A percentile compares a stretch with the other conserved stretches of the same genome.
Conservation (phyloP, 2,113 vertebrate species). For the Glaucidium brasilianum region DNA sequence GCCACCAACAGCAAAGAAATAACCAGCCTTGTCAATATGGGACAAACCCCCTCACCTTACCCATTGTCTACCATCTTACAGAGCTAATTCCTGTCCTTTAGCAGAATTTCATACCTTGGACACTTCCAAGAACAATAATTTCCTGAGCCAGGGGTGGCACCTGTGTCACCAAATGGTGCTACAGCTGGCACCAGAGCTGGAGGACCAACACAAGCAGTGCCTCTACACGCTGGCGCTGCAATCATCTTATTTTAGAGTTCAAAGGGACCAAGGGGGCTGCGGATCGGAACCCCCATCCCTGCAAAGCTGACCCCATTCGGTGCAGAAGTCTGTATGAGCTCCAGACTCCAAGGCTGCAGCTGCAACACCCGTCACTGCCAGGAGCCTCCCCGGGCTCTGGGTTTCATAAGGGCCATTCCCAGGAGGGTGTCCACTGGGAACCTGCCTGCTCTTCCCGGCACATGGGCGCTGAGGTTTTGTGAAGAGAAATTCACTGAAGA, state of each 20-base stretch:
- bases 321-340: neutral
- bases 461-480: fast-evolving
- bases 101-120: neutral
- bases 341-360: neutral
- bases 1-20: neutral
- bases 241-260: neutral
- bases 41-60: neutral
- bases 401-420: neutral
- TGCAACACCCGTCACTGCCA: fast-evolving
- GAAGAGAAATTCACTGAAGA: neutral
- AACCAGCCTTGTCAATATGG: neutral
- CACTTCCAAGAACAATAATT: neutral
- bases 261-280: neutral
- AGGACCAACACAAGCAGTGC: neutral
- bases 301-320: neutral
- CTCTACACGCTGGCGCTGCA: neutral
- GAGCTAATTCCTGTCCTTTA: neutral
- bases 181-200: neutral
- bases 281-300: neutral
- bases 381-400: neutral
- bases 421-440: neutral
- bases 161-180: neutral
- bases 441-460: fast-evolving
- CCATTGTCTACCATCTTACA: no score
- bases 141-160: neutral